Evolutionary conservation across 1,140 invertebrate genomes (phyloP), one percentile per base, ranked within the genome.

Genomic region (Habropoda laboriosa): DNA sequence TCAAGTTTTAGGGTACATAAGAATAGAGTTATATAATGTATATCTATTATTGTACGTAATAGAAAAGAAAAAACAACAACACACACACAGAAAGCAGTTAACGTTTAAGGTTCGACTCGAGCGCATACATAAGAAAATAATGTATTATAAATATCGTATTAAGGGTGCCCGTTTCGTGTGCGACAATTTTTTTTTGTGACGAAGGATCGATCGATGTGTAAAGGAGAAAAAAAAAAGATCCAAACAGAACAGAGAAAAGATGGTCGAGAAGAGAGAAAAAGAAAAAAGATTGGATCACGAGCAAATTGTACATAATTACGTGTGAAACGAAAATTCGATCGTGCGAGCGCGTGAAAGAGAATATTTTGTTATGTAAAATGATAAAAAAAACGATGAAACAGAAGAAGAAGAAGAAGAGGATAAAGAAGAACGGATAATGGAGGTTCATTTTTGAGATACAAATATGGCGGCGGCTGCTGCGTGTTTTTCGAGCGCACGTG

Each of bases 331-430:
- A 49, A 76, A 80, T 55, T 60, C 57, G 66, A 61, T 61, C 49
- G 71, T 49, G 64, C 49, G 61, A 47, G 40, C 35, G 49, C 35
- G 42, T 12, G 16, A 81, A 61, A 86, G 63, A 86, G 70, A 86
- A 85, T 88, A 87, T 88, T 88, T 88, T 88, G 83, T 80, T 88
- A 88, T 66, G 81, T 72, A 82, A 84, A 73, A 80, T 35, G 24
- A 32, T 10, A 2, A 38, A 24, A 24, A 8, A 27, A 24, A n/a
- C 57, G 51, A 32, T 47, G 40, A 49, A 51, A 47, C 61, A 45
- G 10, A 45, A 12, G 61, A 57, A 3, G 55, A 3, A 16, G 42
- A 40, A 16, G 10, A 18, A 30, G 10, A 53, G 12, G 13, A 30
- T n/a, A n/a, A n/a, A n/a, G n/a, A n/a, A n/a, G n/a, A n/a, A n/a